Percentiles rank a stretch among this genome's conserved stretches.
phyloP scores from a whole-genome alignment of 2,888 invertebrate genomes.

The Trissolcus brochymenae region DNA sequence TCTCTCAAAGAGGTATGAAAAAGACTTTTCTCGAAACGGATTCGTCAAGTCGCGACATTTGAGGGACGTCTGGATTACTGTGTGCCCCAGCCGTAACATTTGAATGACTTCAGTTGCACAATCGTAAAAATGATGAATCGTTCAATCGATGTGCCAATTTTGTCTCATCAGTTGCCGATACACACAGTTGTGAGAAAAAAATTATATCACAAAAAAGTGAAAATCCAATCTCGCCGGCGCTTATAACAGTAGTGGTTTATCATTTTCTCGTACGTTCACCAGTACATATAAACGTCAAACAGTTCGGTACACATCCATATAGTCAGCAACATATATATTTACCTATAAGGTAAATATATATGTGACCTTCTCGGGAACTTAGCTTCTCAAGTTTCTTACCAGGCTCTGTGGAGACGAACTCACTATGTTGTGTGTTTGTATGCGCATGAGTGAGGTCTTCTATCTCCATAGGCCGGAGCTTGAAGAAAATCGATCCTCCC shows the following conservation, averaged over 20 bases:
- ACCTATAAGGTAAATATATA: conserved; percentile 36
- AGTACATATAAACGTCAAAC: conserved; percentile 33
- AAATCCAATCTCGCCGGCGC: conserved; percentile 39
- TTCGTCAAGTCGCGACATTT: conserved; percentile 33
- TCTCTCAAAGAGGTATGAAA: conserved; percentile 33
- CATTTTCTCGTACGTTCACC: conserved; percentile 41
- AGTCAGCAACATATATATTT: neutral
- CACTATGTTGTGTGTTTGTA: conserved; percentile 17
- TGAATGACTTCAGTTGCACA: conserved; percentile 22
- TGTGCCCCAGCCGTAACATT: conserved; percentile 29
- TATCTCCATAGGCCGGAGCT: conserved; percentile 39
- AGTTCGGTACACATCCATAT: conserved; percentile 32
- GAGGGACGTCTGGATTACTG: conserved; percentile 38
- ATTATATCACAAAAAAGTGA: conserved; percentile 23
- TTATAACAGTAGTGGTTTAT: conserved; percentile 41
- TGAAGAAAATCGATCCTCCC: conserved; percentile 56
- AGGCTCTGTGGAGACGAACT: conserved; percentile 38
- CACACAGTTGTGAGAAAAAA: conserved; percentile 34
- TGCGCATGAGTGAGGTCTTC: conserved; percentile 11
- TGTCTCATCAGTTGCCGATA: conserved; percentile 16
- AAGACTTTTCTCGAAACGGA: conserved; percentile 40
- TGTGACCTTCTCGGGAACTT: conserved; percentile 51
- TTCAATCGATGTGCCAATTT: conserved; percentile 27
- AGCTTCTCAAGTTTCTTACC: conserved; percentile 56
- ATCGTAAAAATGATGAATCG: conserved; percentile 12